phyloP scores from a whole-genome alignment of 2,888 invertebrate genomes.

The Rhagonycha lutea region DNA sequence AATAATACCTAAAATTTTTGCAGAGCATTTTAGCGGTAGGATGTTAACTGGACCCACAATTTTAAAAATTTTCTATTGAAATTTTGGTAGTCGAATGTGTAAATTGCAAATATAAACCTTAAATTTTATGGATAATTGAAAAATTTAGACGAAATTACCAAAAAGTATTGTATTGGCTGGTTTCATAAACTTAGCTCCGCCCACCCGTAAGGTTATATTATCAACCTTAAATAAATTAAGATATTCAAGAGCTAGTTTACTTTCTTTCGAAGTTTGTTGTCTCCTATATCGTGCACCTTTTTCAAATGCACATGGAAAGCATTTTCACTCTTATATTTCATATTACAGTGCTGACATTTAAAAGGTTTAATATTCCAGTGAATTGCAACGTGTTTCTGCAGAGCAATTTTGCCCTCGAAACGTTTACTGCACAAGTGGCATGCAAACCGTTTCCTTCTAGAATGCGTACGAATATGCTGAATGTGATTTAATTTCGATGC shows the following conservation, averaged over 20 bases:
- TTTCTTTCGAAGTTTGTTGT: slow-evolving; percentile 42
- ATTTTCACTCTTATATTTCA: slow-evolving; percentile 53
- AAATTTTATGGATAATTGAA: too few species aligned
- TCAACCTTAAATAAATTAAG: background rate
- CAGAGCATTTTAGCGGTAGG: too few species aligned
- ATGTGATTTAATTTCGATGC: slow-evolving; percentile 32
- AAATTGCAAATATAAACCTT: too few species aligned
- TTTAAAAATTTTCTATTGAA: too few species aligned
- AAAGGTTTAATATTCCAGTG: slow-evolving; percentile 5
- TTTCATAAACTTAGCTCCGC: too few species aligned
- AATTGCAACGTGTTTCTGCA: slow-evolving; percentile 33
- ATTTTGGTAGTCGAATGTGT: too few species aligned
- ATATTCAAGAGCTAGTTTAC: background rate
- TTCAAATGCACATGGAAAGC: slow-evolving; percentile 58
- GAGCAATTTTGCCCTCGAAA: slow-evolving; percentile 34
- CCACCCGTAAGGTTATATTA: too few species aligned
- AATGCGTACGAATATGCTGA: slow-evolving; percentile 34
- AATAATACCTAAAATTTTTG: too few species aligned
- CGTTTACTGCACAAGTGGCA: slow-evolving; percentile 36
- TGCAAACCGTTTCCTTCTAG: slow-evolving; percentile 32
- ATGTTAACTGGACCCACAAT: too few species aligned
- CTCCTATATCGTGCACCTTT: slow-evolving; percentile 53
- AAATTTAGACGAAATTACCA: too few species aligned
- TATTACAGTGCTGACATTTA: background rate
- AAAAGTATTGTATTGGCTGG: too few species aligned